Evolutionary conservation across 2,113 vertebrate species (phyloP).

Genomic region (Phylloscopus trochilus): DNA sequence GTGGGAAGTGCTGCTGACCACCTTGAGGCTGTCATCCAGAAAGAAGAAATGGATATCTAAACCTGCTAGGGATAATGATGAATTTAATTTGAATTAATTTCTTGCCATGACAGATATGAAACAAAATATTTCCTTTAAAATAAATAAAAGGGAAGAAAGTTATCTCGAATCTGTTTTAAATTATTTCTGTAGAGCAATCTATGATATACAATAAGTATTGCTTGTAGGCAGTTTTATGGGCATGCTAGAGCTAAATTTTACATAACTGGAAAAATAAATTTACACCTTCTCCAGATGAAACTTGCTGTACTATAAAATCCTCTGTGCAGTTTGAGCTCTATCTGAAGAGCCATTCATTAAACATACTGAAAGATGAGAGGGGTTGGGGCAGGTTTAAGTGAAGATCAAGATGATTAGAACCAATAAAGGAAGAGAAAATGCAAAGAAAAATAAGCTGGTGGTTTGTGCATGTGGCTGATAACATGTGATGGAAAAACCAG

Average conservation of each 20-base stretch:
- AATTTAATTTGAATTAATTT: constrained; percentile 8
- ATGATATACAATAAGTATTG: constrained; percentile 42
- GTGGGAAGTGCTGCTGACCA: not conserved
- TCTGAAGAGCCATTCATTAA: constrained; percentile 42
- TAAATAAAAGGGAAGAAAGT: not conserved
- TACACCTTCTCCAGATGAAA: constrained; percentile 24
- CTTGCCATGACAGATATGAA: not conserved
- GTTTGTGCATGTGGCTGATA: not conserved
- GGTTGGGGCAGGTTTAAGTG: constrained; percentile 4
- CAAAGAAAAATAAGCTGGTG: not conserved
- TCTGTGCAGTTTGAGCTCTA: constrained; percentile 46
- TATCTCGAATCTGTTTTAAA: constrained; percentile 21
- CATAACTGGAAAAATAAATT: constrained; percentile 63
- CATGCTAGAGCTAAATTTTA: constrained; percentile 54
- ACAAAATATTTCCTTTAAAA: constrained; percentile 15
- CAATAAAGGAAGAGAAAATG: not conserved
- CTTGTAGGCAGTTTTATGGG: constrained; percentile 53
- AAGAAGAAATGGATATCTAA: not conserved
- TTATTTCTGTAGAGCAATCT: not conserved
- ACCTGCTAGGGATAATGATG: not conserved
- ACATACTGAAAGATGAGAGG: constrained; percentile 5
- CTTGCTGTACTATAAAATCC: constrained; percentile 55
- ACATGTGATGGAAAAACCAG: not conserved
- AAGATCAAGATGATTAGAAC: constrained; percentile 15
- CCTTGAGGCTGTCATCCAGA: not conserved